phyloP scores from a whole-genome alignment of 2,888 invertebrate species.

The Suillia variegata region DNA sequence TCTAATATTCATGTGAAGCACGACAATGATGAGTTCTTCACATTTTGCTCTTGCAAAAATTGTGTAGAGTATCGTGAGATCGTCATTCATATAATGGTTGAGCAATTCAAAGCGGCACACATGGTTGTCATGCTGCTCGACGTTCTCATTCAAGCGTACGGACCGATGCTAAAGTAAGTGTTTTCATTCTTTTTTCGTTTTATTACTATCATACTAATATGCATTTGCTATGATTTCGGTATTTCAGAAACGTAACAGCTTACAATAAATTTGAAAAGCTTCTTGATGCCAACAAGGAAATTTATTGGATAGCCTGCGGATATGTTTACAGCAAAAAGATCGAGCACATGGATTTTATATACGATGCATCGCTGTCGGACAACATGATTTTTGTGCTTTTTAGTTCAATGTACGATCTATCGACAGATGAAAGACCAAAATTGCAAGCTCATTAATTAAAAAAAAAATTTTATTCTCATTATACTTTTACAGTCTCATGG shows the following conservation, averaged over 20 bases:
- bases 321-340: slow-evolving; percentile 56
- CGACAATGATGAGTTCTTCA: slow-evolving; percentile 54
- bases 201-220: background rate
- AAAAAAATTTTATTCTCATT: background rate
- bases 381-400: slow-evolving; percentile 59
- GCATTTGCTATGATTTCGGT: background rate
- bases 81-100: slow-evolving; percentile 57
- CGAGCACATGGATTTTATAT: slow-evolving; percentile 59
- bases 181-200: background rate
- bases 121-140: slow-evolving; percentile 57
- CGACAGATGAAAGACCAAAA: no score
- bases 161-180: slow-evolving; percentile 57
- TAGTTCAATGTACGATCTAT: slow-evolving; percentile 55
- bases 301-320: slow-evolving; percentile 58
- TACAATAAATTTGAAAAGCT: slow-evolving; percentile 55
- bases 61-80: slow-evolving; percentile 59
- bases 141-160: slow-evolving; percentile 55
- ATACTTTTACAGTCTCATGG: slow-evolving; percentile 60
- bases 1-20: slow-evolving; percentile 55
- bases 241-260: slow-evolving; percentile 52
- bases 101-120: slow-evolving; percentile 58
- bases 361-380: slow-evolving; percentile 57
- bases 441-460: no score
- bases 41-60: slow-evolving; percentile 57
- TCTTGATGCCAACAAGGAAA: slow-evolving; percentile 53